These are phyloP conservation scores for Cyclura pinguis DNA, from an alignment of 2,797 vertebrate species.

Conservation along the genomic window DNA sequence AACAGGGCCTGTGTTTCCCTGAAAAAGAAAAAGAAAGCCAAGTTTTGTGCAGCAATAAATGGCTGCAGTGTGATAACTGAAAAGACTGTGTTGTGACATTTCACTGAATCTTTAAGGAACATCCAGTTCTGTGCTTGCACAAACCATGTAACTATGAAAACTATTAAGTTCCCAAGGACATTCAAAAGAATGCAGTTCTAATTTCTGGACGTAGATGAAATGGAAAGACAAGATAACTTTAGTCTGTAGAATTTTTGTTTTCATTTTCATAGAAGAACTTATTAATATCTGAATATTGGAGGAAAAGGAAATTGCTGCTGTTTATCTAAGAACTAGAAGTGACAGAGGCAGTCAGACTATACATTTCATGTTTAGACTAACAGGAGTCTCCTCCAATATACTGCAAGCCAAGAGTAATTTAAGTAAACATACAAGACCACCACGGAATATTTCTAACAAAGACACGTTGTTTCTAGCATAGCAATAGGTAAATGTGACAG, in stretches of 20 bases:
- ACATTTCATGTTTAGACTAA: constrained; percentile 26
- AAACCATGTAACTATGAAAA: neutral
- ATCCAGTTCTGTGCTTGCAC: neutral
- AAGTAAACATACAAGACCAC: constrained; percentile 29
- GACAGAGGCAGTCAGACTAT: neutral
- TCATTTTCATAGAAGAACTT: neutral
- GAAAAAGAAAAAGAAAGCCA: constrained; percentile 70
- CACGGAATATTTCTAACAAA: constrained; percentile 27
- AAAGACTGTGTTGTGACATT: neutral
- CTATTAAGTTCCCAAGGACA: neutral
- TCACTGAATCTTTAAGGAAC: neutral
- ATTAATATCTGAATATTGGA: neutral
- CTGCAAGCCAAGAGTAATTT: constrained; percentile 22
- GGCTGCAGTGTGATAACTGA: constrained; percentile 25
- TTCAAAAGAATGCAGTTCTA: neutral
- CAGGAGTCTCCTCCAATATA: neutral
- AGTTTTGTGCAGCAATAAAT: constrained; percentile 28
- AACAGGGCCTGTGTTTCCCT: constrained; percentile 91
- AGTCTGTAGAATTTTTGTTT: constrained; percentile 18
- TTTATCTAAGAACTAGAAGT: constrained; percentile 1
- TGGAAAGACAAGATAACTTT: constrained; percentile 33
- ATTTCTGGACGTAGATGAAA: constrained; percentile 23
- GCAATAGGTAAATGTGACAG: neutral
- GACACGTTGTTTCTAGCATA: neutral
- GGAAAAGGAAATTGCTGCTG: constrained; percentile 7